phyloP scores from a whole-genome alignment of 1,140 invertebrate species.

The Trichonephila clavata region DNA sequence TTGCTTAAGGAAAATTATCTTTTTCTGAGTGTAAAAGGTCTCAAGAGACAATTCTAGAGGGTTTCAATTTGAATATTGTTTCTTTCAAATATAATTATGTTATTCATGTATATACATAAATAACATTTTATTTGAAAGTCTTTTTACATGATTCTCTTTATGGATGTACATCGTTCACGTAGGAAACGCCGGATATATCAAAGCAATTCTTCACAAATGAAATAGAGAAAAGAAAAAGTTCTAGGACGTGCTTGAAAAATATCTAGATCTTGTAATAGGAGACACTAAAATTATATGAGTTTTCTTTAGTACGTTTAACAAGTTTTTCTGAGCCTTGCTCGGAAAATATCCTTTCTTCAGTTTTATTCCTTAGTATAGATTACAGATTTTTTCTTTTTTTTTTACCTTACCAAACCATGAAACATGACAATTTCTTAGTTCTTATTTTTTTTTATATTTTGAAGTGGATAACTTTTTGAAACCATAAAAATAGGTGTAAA shows the following conservation, averaged over 20 bases:
- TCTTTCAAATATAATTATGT: too few relatives aligned
- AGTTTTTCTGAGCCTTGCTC: background rate
- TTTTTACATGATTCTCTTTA: too few relatives aligned
- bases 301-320: background rate
- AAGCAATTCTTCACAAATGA: background rate
- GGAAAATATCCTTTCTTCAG: background rate
- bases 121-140: too few relatives aligned
- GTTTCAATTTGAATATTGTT: too few relatives aligned
- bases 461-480: background rate
- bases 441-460: background rate
- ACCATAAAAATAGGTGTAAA: conserved; percentile 8
- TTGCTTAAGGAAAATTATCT: too few relatives aligned
- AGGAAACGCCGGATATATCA: background rate
- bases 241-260: background rate
- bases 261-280: background rate
- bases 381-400: background rate
- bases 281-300: background rate
- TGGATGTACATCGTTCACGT: too few relatives aligned
- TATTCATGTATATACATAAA: too few relatives aligned
- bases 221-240: background rate
- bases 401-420: background rate
- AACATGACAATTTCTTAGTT: background rate
- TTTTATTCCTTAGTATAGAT: background rate
- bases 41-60: too few relatives aligned
- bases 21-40: too few relatives aligned